Base-by-base conservation (phyloP, 2,888 invertebrate species). In the Eueremaeus valkanovi region DNA sequence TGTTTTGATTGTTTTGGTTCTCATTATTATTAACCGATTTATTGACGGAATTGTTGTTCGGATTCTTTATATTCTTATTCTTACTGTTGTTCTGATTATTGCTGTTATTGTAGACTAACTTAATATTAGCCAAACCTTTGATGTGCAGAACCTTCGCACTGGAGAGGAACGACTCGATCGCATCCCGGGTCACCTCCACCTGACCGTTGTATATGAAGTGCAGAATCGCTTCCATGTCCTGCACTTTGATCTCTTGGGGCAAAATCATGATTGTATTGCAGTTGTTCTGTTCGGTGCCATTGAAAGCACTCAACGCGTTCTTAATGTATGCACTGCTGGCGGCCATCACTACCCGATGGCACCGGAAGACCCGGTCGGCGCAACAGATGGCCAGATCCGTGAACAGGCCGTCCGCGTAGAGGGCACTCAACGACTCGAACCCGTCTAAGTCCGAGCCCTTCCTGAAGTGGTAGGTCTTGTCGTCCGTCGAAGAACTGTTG, bases 311-410 rank as follows among this genome's bases (percentile, higher is more conserved):
- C 40, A 75, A 61, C 24, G 75, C 75, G 29, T 75, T 72, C 27
- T 58, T 49, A 8, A 75, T 75, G 72, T 75, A 75, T n/a, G 51
- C 51, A 36, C 72, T 72, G 33, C 33, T 33, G 51, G 75, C 75
- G 21, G 75, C 75, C 75, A 75, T 75, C 24, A 75, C 75, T n/a
- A 75, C 75, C 27, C 75, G 75, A 61, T 75, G 75, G 51, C 75
- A 75, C 11, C 72, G 70, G 29, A 75, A 75, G 31, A 75, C 72
- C n/a, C 51, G 70, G n/a, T 72, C 75, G 55, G 72, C 16, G 42
- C 75, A 75, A 61, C 75, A 75, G 16, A 75, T 75, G 33, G 72
- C 75, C 72, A 75, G 36, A 61, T 75, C 75, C 13, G 75, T 75
- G 72, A 75, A 75, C 18, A 75, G 33, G 29, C 72, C 72, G 58